These are phyloP conservation scores for Myiagra hebetior DNA, from an alignment of 2,113 vertebrate species.

Conservation along the genomic window DNA sequence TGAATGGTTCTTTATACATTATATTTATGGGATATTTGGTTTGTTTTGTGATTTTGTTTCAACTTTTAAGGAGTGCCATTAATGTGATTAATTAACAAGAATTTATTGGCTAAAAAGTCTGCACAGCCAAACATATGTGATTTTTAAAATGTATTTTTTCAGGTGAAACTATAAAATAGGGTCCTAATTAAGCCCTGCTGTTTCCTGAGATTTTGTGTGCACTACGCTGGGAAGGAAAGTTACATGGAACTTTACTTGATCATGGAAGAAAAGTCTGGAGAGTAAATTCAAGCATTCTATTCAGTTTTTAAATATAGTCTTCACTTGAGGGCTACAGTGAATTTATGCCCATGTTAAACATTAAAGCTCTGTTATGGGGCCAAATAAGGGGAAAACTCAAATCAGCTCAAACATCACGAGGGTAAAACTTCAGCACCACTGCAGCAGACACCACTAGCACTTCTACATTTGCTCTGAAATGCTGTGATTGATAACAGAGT, in stretches of 20 bases:
- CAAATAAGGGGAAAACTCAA: conserved; percentile 52
- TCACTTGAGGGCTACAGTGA: conserved; percentile 49
- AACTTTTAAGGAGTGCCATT: conserved; percentile 74
- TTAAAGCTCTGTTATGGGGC: conserved; percentile 54
- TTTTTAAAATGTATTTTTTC: conserved; percentile 82
- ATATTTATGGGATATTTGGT: conserved; percentile 76
- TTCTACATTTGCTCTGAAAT: conserved; percentile 22
- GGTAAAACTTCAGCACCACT: conserved; percentile 18
- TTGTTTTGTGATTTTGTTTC: conserved; percentile 78
- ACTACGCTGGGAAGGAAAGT: conserved; percentile 57
- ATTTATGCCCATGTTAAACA: conserved; percentile 63
- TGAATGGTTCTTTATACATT: conserved; percentile 73
- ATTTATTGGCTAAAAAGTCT: conserved; percentile 80
- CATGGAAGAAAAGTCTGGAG: conserved; percentile 64
- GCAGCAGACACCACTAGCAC: neutral
- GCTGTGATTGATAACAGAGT: neutral
- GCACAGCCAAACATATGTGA: conserved; percentile 73
- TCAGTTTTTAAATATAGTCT: conserved; percentile 66
- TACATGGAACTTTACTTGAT: conserved; percentile 65
- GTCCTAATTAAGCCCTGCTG: conserved; percentile 80
- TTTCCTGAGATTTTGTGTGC: conserved; percentile 77
- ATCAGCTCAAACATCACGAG: conserved; percentile 13
- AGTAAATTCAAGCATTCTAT: conserved; percentile 69
- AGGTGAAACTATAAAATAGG: conserved; percentile 81
- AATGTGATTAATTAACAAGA: conserved; percentile 82